Evolutionary conservation across 2,888 invertebrate genomes (phyloP).

Genomic region (Diloba caeruleocephala): DNA sequence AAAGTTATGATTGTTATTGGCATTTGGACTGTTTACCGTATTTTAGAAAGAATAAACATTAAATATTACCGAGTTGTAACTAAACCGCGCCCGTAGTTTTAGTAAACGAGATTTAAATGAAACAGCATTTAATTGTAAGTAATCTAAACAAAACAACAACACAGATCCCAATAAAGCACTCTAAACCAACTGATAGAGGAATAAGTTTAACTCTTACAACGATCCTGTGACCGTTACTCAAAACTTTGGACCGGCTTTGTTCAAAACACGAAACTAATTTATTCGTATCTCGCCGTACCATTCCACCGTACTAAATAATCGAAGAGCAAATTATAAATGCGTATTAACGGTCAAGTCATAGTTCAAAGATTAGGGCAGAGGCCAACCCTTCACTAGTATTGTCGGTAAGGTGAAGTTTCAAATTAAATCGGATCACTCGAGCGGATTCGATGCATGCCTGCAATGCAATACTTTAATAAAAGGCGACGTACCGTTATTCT

Average conservation of each 20-base stretch:
- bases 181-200: conserved; percentile 69
- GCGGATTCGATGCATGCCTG: conserved; percentile 74
- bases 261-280: conserved; percentile 88
- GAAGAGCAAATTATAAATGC: conserved; percentile 89
- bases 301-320: conserved; percentile 85
- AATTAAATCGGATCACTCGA: conserved; percentile 78
- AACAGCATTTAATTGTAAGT: conserved; percentile 65
- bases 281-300: conserved; percentile 84
- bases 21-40: too few relatives aligned
- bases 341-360: conserved; percentile 89
- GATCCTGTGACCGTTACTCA: conserved; percentile 86
- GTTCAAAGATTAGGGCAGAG: conserved; percentile 89
- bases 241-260: conserved; percentile 85
- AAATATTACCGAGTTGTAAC: too few relatives aligned
- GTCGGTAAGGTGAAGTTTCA: conserved; percentile 78
- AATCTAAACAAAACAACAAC: conserved; percentile 72
- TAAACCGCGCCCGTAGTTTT: background rate
- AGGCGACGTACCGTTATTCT: conserved; percentile 65
- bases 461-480: conserved; percentile 76
- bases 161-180: conserved; percentile 72
- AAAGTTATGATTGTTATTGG: too few relatives aligned
- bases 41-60: too few relatives aligned
- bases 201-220: conserved; percentile 82
- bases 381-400: conserved; percentile 82
- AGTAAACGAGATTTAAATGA: conserved; percentile 26